Evolutionary conservation across 64 coral and sea anemone species (phyloP).

Genomic region (Porites lutea): DNA sequence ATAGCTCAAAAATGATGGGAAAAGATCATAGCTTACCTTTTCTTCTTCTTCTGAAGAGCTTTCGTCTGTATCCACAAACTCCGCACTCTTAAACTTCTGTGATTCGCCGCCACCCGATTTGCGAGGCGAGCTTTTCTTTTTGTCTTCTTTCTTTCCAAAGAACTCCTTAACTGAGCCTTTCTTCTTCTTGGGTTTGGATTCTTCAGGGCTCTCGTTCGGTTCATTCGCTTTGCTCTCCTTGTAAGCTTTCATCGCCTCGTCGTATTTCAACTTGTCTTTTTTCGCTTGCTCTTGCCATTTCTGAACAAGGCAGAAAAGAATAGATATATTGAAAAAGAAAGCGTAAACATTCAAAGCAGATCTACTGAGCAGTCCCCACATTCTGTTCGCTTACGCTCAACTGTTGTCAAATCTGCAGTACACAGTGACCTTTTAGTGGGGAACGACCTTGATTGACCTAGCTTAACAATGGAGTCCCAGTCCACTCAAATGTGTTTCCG

Average conservation of each 20-base stretch:
- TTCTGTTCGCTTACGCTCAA: too few species aligned
- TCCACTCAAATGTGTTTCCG: not conserved
- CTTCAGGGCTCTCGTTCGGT: slow-evolving; percentile 19
- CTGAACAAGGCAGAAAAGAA: slow-evolving; percentile 33
- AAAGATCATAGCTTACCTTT: not conserved
- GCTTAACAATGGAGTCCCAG: too few species aligned
- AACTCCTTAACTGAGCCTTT: slow-evolving; percentile 61
- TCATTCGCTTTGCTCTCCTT: slow-evolving; percentile 48
- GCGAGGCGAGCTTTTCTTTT: slow-evolving; percentile 79
- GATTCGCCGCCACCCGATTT: slow-evolving; percentile 81
- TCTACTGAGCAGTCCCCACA: too few species aligned
- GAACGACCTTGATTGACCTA: too few species aligned
- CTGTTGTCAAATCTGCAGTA: too few species aligned
- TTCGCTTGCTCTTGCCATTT: slow-evolving; percentile 87
- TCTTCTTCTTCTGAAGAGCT: slow-evolving; percentile 79
- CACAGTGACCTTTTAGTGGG: too few species aligned
- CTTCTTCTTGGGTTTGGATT: slow-evolving; percentile 34
- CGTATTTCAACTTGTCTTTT: slow-evolving; percentile 79
- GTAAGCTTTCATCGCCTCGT: slow-evolving; percentile 82
- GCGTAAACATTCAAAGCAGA: too few species aligned
- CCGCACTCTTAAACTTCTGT: slow-evolving; percentile 94
- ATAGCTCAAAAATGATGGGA: not conserved
- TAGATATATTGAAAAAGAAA: too few species aligned
- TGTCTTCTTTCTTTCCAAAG: slow-evolving; percentile 48
- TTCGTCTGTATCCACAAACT: slow-evolving; percentile 87